Evolutionary conservation across 2,797 vertebrate species (phyloP), one percentile per base, ranked within the genome.

Genomic region (Siniperca undulata): DNA sequence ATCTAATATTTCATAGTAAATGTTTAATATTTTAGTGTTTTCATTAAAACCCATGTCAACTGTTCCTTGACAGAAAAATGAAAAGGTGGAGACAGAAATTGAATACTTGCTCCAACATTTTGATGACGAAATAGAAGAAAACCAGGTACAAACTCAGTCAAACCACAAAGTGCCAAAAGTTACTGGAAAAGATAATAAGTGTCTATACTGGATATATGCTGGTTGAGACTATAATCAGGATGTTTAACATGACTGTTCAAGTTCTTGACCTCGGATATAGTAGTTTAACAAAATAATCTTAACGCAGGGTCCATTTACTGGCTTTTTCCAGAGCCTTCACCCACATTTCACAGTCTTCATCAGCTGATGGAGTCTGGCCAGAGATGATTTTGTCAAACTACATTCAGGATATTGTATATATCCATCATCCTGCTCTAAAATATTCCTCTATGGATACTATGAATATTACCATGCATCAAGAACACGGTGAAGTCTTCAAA

Each of bases 31-130:
- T 34, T 53, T 46, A 9, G 5, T 53, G 6, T 76, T 77, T 81
- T 53, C 3, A 36, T 73, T 48, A 20, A 46, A 71, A 66, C 1
- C 0, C 1, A 27, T 17, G 9, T 56, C 30, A 48, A 6, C 13
- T 70, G 1, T 34, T 34, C 48, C 60, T 80, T 88, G 92, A 74
- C 92, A 99, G 98, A 95, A 95, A 91, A 97, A 96, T 74, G 91
- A 95, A 86, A 96, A 95, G 86, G 34, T 95, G 70, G 96, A 97
- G 89, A 93, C 20, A 0, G 96, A 97, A 89, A 96, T 97, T 22
- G 93, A 96, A 79, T 94, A 95, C 84, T 95, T 97, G 96, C 91
- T 98, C 77, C 94, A 97, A 89, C 96, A 92, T 59, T 99, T 98
- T 0, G 97, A 99, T 12, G 46, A 19, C 0, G 94, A 97, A 82